Base-by-base conservation (phyloP, 2,888 invertebrate genomes). In the Ormyrus pomaceus region DNA sequence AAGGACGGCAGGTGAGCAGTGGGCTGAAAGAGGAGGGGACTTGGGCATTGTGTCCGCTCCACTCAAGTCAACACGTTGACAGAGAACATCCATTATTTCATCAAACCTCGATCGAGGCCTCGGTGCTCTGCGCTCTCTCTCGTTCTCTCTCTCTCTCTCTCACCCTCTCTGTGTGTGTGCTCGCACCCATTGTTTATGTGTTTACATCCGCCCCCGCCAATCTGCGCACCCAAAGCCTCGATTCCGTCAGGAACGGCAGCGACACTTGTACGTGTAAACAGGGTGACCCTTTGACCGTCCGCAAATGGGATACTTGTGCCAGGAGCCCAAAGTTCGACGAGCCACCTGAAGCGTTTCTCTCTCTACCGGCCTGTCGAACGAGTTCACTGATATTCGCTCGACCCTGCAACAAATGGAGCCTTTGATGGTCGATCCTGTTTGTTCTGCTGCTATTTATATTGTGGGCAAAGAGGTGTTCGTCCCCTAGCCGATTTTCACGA, bases 51-150 rank as follows among this genome's bases (percentile, higher is more conserved):
- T 65, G 45, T 76, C 45, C 61, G n/a, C 34, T 48, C 80, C 77
- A 51, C 19, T 19, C 82, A 82, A 86, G 87, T 89, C 88, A 89
- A 88, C 88, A 89, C 86, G 87, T 86, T 86, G 87, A 89, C 89
- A 89, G 86, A 85, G 88, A 88, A 88, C 83, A 88, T 89, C 89
- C 89, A 89, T 89, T 89, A 89, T 88, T 88, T 88, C 89, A 87
- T 89, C 89, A 89, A 89, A 89, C 87, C 84, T 82, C 19, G 46
- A 19, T 11, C 45, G 10, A 34, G 46, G 19, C 19, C 19, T 19
- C 19, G 19, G 19, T 19, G 19, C 19, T 19, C 19, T 19, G 19
- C 19, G 19, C 19, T 10, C 6, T 51, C 61, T 56, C 34, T 34
- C 7, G 13, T 13, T 19, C 19, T 19, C 19, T 19, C 19, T 19